phyloP scores from a whole-genome alignment of 2,113 vertebrate species.

The Lagopus leucura region DNA sequence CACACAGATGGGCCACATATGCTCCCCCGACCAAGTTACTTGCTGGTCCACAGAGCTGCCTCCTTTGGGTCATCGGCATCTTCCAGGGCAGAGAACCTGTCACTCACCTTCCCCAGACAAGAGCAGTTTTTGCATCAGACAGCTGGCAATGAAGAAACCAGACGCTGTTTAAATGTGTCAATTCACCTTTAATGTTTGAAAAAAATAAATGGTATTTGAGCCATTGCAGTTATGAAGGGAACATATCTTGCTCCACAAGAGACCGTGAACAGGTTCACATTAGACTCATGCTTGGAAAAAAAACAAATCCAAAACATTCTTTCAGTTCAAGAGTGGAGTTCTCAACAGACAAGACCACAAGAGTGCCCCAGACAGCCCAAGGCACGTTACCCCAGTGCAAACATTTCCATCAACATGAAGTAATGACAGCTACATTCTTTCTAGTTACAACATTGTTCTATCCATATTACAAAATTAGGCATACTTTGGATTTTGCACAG shows the following conservation, averaged over 20 bases:
- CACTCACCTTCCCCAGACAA: background rate
- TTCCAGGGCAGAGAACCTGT: background rate
- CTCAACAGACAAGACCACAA: slow-evolving; percentile 27
- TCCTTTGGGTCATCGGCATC: background rate
- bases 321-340: slow-evolving; percentile 36
- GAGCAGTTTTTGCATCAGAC: background rate
- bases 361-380: slow-evolving; percentile 37
- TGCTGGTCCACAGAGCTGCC: background rate
- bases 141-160: slow-evolving; percentile 33
- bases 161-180: slow-evolving; percentile 71
- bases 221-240: slow-evolving; percentile 71
- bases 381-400: slow-evolving; percentile 47
- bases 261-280: slow-evolving; percentile 70
- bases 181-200: slow-evolving; percentile 75
- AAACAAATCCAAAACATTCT: slow-evolving; percentile 52
- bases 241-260: slow-evolving; percentile 59
- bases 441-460: slow-evolving; percentile 68
- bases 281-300: slow-evolving; percentile 70
- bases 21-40: background rate
- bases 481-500: slow-evolving; percentile 74
- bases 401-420: slow-evolving; percentile 62
- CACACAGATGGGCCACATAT: background rate
- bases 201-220: slow-evolving; percentile 73
- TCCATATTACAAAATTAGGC: slow-evolving; percentile 67
- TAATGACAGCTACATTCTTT: slow-evolving; percentile 65